These are phyloP conservation scores for Dipodomys ordii DNA, from an alignment of 2,113 vertebrate genomes.

Conservation along the genomic window DNA sequence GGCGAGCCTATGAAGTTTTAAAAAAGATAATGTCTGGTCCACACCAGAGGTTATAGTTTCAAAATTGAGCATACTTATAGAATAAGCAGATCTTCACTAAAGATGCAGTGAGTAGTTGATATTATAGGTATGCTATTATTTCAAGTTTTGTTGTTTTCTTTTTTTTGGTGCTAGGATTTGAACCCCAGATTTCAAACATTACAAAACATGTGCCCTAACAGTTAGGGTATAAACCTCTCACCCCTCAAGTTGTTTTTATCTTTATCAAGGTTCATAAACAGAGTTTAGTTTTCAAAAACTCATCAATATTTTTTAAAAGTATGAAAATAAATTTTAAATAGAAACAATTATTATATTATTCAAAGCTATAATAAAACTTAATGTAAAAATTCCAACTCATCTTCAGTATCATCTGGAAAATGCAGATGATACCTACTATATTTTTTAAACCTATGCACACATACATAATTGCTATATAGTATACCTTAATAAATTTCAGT, in stretches of 20 bases:
- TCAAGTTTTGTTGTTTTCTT: background rate
- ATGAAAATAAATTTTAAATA: no score
- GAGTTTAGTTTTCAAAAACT: background rate
- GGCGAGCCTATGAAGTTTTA: no score
- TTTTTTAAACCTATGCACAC: background rate
- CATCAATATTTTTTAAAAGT: no score
- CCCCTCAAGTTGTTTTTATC: background rate
- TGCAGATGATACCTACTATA: background rate
- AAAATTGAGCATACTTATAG: background rate
- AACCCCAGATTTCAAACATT: background rate
- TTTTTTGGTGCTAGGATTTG: background rate
- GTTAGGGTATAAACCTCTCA: background rate
- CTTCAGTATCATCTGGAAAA: background rate
- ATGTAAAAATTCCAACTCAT: background rate
- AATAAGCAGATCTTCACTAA: background rate
- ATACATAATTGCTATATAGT: background rate
- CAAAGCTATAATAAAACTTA: no score
- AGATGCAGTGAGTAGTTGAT: no score
- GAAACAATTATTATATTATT: background rate
- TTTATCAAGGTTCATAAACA: conserved; percentile 1
- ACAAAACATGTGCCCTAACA: background rate
- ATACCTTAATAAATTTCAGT: background rate
- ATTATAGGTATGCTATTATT: background rate
- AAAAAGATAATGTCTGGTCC: background rate
- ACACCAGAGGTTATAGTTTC: background rate